A percentile compares a stretch with the other conserved stretches of the same genome.
These are phyloP conservation scores for Chrysolophus pictus DNA, from an alignment of 2,797 vertebrate genomes.

Conservation along the genomic window DNA sequence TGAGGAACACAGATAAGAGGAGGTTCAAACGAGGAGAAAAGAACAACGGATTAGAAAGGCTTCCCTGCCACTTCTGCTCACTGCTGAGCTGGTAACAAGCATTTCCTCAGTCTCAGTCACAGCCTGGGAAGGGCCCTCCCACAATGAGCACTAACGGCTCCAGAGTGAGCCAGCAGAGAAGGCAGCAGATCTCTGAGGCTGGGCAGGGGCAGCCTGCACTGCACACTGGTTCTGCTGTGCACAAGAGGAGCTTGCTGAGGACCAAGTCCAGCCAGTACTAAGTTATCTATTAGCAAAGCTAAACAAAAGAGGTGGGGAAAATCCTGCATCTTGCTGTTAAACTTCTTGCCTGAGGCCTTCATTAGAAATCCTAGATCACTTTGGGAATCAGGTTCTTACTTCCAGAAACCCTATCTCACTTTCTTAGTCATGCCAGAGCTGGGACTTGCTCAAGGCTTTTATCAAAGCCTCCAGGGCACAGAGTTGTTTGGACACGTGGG, in stretches of 20 bases:
- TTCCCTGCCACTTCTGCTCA: background rate
- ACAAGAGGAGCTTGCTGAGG: background rate
- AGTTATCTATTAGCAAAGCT: background rate
- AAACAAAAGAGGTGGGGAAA: background rate
- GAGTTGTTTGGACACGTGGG: background rate
- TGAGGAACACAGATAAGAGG: fast-evolving
- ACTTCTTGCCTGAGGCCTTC: background rate
- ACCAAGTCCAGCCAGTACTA: background rate
- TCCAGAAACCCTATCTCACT: background rate
- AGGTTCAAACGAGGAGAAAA: background rate
- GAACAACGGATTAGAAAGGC: background rate
- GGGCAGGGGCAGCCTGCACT: background rate
- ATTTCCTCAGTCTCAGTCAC: background rate
- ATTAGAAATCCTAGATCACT: background rate
- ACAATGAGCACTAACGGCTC: background rate
- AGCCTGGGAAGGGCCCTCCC: background rate
- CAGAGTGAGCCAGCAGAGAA: background rate
- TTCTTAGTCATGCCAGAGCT: background rate
- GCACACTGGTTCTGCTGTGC: background rate
- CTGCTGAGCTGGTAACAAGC: conserved; percentile 10
- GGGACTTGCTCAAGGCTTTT: background rate
- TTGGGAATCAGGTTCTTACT: background rate
- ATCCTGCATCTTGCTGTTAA: background rate
- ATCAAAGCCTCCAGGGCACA: background rate
- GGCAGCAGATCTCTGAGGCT: background rate